Conservation (phyloP, 2,797 vertebrate species). For the Paratrypauchen microcephalus region DNA sequence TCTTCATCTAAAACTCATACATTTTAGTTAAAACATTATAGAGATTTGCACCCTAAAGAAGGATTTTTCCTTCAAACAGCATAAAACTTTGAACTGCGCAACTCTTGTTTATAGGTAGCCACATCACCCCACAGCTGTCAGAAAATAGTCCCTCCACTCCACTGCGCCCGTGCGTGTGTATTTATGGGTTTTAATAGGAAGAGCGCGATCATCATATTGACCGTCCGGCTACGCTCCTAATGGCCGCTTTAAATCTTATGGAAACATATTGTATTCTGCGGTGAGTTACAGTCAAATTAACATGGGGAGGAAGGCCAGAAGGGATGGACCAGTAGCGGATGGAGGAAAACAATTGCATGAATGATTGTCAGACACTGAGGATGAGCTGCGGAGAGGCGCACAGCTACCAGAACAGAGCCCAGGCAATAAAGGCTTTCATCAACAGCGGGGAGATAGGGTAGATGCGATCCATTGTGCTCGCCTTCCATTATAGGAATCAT, state of each 20-base stretch:
- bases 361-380: constrained; percentile 66
- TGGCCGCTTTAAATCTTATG: constrained; percentile 68
- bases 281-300: constrained; percentile 77
- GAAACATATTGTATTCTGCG: constrained; percentile 61
- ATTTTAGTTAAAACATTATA: constrained; percentile 14
- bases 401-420: constrained; percentile 44
- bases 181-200: constrained; percentile 80
- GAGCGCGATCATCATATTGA: constrained; percentile 74
- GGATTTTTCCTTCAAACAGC: constrained; percentile 22
- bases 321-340: constrained; percentile 35
- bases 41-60: constrained; percentile 10
- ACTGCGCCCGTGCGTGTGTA: constrained; percentile 52
- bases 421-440: constrained; percentile 69
- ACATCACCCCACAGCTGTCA: constrained; percentile 46
- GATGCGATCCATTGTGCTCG: constrained; percentile 45
- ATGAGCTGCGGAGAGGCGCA: constrained; percentile 34
- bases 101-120: constrained; percentile 57
- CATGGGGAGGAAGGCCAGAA: constrained; percentile 44
- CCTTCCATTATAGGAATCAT: constrained; percentile 61
- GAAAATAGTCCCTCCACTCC: constrained; percentile 59
- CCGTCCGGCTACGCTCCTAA: constrained; percentile 63
- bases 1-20: not conserved
- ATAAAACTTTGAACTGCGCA: constrained; percentile 36
- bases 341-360: constrained; percentile 62
- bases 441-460: constrained; percentile 38